Evolutionary conservation across 2,797 vertebrate genomes (phyloP).

Genomic region (Alauda arvensis): DNA sequence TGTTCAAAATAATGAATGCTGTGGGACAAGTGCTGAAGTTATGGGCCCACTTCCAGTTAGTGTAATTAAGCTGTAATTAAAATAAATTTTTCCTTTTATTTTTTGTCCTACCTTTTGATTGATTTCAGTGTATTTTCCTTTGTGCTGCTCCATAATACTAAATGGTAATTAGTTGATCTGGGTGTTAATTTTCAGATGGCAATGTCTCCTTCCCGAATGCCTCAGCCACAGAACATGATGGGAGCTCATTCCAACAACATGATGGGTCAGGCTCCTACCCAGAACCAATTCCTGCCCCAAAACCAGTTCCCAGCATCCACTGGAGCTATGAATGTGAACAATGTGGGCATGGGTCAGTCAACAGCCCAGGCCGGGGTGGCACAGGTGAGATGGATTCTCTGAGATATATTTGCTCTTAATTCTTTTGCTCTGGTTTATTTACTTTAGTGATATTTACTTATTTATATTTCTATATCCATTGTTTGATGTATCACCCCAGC

Average conservation of each 20-base stretch:
- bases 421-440: background rate
- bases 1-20: background rate
- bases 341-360: slow-evolving; percentile 82
- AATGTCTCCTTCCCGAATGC: slow-evolving; percentile 93
- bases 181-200: slow-evolving; percentile 81
- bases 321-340: slow-evolving; percentile 84
- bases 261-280: slow-evolving; percentile 85
- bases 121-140: background rate
- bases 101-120: background rate
- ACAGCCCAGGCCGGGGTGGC: slow-evolving; percentile 83
- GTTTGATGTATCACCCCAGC: background rate
- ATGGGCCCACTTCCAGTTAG: background rate
- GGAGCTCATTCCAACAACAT: slow-evolving; percentile 84
- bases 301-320: slow-evolving; percentile 84
- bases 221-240: slow-evolving; percentile 89
- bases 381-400: slow-evolving; percentile 78
- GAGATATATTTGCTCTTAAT: background rate
- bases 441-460: background rate
- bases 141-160: background rate
- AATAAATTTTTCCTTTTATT: background rate
- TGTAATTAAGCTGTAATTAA: background rate
- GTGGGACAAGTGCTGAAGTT: background rate
- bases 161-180: background rate
- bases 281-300: slow-evolving; percentile 89
- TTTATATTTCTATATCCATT: background rate